Conservation (phyloP, 2,113 vertebrate genomes). For the Apteryx mantelli region DNA sequence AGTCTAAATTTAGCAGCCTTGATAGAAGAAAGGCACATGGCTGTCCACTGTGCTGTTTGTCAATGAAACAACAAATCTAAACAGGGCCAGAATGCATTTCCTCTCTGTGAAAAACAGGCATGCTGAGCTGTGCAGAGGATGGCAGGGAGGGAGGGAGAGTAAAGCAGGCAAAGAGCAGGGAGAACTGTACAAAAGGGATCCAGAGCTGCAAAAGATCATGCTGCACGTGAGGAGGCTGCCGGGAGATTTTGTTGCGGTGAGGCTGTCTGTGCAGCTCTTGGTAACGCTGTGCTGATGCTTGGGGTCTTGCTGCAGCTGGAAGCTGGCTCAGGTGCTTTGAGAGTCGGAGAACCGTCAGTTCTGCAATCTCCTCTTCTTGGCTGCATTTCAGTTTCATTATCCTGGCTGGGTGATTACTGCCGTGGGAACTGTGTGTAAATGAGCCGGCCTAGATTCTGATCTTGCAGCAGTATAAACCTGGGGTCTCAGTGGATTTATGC, state of each 20-base stretch:
- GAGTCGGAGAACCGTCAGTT: neutral
- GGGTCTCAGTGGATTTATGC: neutral
- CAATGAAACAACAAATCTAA: conserved; percentile 77
- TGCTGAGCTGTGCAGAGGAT: neutral
- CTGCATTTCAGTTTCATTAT: neutral
- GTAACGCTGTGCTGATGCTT: neutral
- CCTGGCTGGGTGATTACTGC: neutral
- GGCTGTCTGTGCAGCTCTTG: neutral
- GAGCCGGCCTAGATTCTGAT: neutral
- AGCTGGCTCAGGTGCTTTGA: neutral
- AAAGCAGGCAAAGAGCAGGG: neutral
- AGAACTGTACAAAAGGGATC: neutral
- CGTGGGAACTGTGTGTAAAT: neutral
- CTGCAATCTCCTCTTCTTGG: neutral
- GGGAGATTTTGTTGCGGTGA: neutral
- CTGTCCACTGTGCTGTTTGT: conserved; percentile 74
- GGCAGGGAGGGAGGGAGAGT: neutral
- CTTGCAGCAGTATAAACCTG: neutral
- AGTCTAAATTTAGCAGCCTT: conserved; percentile 87
- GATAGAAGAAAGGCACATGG: conserved; percentile 73
- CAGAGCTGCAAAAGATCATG: neutral
- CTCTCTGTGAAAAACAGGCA: conserved; percentile 58
- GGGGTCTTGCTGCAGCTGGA: neutral
- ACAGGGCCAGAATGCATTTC: conserved; percentile 76
- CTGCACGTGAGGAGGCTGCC: neutral